Conservation (phyloP, 2,888 invertebrate species). For the Lissonota sp. region DNA sequence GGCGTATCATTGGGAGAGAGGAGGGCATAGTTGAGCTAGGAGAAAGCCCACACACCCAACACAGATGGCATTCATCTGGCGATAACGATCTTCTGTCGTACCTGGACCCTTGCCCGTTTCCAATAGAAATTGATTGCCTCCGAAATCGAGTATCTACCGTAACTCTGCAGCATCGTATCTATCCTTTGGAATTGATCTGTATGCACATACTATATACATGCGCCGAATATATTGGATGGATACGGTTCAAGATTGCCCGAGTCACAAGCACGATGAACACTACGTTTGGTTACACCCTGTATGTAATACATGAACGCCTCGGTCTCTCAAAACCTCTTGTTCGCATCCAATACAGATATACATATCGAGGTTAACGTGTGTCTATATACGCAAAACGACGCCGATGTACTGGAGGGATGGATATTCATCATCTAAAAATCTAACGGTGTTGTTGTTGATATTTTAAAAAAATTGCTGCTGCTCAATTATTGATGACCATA, state of each 20-base stretch:
- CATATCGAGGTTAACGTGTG: background rate
- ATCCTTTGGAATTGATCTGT: background rate
- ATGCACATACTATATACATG: slow-evolving; percentile 5
- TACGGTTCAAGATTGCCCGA: slow-evolving; percentile 25
- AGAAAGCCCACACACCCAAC: background rate
- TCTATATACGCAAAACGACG: background rate
- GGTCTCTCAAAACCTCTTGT: slow-evolving; percentile 12
- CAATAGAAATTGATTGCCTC: slow-evolving; percentile 73
- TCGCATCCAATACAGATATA: slow-evolving; percentile 2
- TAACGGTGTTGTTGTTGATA: background rate
- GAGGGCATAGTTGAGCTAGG: slow-evolving; percentile 5
- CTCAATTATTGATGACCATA: no score
- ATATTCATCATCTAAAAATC: background rate
- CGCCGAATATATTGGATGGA: slow-evolving; percentile 23
- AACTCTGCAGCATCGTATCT: slow-evolving; percentile 24
- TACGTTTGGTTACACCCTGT: slow-evolving; percentile 45
- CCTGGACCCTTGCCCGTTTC: slow-evolving; percentile 59
- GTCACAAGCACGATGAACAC: slow-evolving; percentile 39
- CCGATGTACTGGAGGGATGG: background rate
- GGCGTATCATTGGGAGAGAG: background rate
- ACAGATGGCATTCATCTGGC: slow-evolving; percentile 61
- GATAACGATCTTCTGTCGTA: slow-evolving; percentile 72
- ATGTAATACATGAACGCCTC: slow-evolving; percentile 27
- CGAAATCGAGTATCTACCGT: slow-evolving; percentile 39
- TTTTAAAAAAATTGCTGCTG: no score